Evolutionary conservation across 2,113 vertebrate species (phyloP).

Genomic region (Istiophorus platypterus): DNA sequence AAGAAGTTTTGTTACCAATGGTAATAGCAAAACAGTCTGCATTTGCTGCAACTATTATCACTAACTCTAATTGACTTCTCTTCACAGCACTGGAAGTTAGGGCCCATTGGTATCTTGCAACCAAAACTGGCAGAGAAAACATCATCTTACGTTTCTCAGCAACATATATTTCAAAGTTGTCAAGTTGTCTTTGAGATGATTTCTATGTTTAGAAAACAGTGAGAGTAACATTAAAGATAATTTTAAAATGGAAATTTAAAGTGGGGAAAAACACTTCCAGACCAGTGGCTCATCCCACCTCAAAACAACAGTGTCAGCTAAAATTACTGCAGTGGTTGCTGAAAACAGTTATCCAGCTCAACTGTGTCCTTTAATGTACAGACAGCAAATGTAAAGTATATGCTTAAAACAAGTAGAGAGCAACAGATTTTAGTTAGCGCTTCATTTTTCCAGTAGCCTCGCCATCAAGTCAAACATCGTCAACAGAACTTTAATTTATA

Average conservation of each 20-base stretch:
- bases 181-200: background rate
- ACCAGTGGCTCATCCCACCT: background rate
- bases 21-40: no score
- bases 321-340: conserved; percentile 10
- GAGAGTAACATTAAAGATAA: background rate
- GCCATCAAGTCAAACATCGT: background rate
- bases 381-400: background rate
- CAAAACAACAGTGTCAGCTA: background rate
- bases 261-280: background rate
- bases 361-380: background rate
- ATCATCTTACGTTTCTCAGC: background rate
- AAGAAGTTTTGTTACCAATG: background rate
- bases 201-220: background rate
- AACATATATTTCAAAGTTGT: background rate
- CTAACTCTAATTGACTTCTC: background rate
- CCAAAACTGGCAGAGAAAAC: background rate
- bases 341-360: conserved; percentile 2
- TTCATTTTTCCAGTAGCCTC: background rate
- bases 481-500: background rate
- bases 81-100: background rate
- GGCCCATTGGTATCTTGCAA: background rate
- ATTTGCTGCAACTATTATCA: background rate
- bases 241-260: background rate
- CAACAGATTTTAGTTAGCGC: conserved; percentile 4
- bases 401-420: background rate